Conservation (phyloP, 2,113 vertebrate genomes). For the Himantopus leucocephalus region DNA sequence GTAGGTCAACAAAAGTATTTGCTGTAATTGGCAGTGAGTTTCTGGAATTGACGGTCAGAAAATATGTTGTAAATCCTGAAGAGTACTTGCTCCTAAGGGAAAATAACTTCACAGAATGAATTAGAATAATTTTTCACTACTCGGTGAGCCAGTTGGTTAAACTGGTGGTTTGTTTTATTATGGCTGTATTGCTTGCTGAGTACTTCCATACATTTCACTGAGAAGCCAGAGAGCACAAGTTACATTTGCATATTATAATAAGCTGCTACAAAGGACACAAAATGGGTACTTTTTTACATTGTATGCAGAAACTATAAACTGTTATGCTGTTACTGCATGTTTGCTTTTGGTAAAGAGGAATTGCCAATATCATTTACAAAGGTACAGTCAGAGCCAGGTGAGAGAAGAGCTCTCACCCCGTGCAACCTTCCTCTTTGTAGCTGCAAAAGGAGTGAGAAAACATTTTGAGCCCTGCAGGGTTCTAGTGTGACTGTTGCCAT, state of each 20-base stretch:
- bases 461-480: neutral
- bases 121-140: constrained; percentile 1
- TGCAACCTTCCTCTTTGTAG: neutral
- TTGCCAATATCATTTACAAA: neutral
- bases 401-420: neutral
- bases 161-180: neutral
- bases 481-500: neutral
- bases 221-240: neutral
- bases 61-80: constrained; percentile 3
- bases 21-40: constrained; percentile 46
- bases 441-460: neutral
- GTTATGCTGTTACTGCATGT: neutral
- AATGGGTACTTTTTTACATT: neutral
- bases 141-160: neutral
- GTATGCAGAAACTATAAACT: neutral
- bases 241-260: neutral
- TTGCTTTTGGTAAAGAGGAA: neutral
- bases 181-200: neutral
- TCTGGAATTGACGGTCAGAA: constrained; percentile 31
- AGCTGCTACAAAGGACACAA: neutral
- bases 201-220: neutral
- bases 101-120: constrained; percentile 13
- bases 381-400: neutral
- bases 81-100: neutral
- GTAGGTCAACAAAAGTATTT: constrained; percentile 45